Percentiles rank a stretch among this genome's conserved stretches.
phyloP scores from a whole-genome alignment of 1,140 invertebrate species.

The Lepidurus apus region DNA sequence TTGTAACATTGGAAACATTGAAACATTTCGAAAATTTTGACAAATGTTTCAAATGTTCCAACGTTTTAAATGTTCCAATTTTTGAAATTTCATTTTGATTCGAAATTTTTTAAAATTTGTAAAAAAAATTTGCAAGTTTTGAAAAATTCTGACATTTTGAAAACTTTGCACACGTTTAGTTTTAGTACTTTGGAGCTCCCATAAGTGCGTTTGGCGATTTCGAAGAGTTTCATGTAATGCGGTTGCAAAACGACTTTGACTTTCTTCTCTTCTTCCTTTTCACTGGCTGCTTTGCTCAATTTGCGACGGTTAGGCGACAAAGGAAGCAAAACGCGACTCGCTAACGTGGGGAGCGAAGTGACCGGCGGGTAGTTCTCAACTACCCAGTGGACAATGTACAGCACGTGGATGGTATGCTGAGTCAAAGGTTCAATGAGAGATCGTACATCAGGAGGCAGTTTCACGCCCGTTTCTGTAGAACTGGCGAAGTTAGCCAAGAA shows the following conservation, averaged over 20 bases:
- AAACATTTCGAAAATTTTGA: too few relatives aligned
- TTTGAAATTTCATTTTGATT: too few relatives aligned
- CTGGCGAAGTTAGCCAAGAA: constrained; percentile 47
- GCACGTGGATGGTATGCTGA: constrained; percentile 59
- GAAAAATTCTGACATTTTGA: too few relatives aligned
- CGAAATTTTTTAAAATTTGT: too few relatives aligned
- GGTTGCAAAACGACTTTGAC: constrained; percentile 41
- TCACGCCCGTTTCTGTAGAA: neutral
- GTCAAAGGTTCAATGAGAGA: constrained; percentile 57
- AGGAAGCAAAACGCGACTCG: neutral
- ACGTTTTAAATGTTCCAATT: constrained; percentile 61
- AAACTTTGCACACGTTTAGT: too few relatives aligned
- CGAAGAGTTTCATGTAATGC: constrained; percentile 39
- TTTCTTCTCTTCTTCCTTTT: constrained; percentile 40
- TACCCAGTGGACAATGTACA: constrained; percentile 69
- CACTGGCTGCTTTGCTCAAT: neutral
- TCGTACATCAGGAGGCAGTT: constrained; percentile 44
- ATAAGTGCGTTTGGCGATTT: neutral
- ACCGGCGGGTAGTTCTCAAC: constrained; percentile 60
- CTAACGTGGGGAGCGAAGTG: constrained; percentile 40
- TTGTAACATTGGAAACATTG: too few relatives aligned
- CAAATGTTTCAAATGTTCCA: too few relatives aligned
- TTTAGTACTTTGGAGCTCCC: neutral
- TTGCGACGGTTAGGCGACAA: neutral
- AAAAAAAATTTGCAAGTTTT: too few relatives aligned